phyloP scores from a whole-genome alignment of 2,888 invertebrate genomes.

The Lamellibrachia columna region DNA sequence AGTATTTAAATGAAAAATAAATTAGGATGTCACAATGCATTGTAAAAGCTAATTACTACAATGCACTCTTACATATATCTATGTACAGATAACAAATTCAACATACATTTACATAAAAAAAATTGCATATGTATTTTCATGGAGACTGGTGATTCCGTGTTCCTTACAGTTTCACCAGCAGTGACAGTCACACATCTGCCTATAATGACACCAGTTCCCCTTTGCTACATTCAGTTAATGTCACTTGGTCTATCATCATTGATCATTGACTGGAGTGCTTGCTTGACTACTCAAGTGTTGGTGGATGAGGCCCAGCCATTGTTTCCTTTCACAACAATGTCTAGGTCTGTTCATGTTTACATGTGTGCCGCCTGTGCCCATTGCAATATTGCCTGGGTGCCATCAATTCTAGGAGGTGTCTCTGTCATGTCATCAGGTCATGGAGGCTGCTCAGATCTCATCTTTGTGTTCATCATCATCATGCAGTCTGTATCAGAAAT shows the following conservation, averaged over 20 bases:
- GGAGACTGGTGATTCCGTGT: background rate
- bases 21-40: background rate
- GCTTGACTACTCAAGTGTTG: background rate
- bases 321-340: background rate
- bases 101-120: background rate
- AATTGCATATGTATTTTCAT: background rate
- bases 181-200: background rate
- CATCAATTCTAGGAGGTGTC: background rate
- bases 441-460: background rate
- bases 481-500: background rate
- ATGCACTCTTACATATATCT: background rate
- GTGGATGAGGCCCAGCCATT: background rate
- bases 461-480: background rate
- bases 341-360: background rate
- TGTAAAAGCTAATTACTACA: background rate
- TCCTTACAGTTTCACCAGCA: background rate
- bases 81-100: slow-evolving; percentile 7
- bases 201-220: slow-evolving; percentile 7
- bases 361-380: background rate
- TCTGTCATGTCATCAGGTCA: background rate
- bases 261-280: background rate
- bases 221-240: background rate
- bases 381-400: background rate
- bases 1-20: background rate
- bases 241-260: background rate